Evolutionary conservation across 2,113 vertebrate species (phyloP), one percentile per base, ranked within the genome.

Genomic region (Plectropomus leopardus): DNA sequence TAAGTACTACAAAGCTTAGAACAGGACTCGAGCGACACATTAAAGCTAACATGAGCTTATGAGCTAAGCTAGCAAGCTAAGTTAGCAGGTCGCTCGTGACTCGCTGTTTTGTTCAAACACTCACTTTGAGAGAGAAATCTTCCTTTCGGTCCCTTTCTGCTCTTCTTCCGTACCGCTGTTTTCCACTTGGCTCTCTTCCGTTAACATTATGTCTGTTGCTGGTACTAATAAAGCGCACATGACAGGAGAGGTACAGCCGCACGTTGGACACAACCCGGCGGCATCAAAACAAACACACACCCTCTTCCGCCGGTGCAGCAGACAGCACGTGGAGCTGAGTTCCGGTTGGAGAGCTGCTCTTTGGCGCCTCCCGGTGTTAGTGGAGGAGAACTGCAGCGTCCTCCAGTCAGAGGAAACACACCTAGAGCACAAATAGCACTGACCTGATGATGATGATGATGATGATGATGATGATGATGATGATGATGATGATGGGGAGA

Each of bases 61-160:
- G 13, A 0, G 57, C n/a, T 17, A n/a, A 9, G 58, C 58, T 19
- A 17, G n/a, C 9, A n/a, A n/a, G n/a, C 6, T 32, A 6, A 32
- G 32, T 32, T 32, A 32, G 32, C 32, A 32, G 32, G 3, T 32
- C 6, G 32, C 32, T 32, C 32, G 32, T 32, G 9, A 61, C 13
- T 28, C 36, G 5, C 19, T n/a, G 9, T 28, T n/a, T 26, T 6
- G 30, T 60, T 58, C 28, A 40, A 78, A 57, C 24, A 80, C 89
- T 86, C 44, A 95, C 95, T 75, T 77, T 1, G 89, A 87, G n/a
- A 94, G 72, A 0, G 92, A 93, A 19, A 94, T 90, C 82, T 95
- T 96, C 34, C 94, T 88, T 73, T 95, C 95, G 19, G 30, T 83
- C 58, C 58, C 88, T 69, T 44, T 88, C 48, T 4, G 68, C 32